Conservation (phyloP, 2,113 vertebrate species). For the Pangasianodon hypophthalmus region DNA sequence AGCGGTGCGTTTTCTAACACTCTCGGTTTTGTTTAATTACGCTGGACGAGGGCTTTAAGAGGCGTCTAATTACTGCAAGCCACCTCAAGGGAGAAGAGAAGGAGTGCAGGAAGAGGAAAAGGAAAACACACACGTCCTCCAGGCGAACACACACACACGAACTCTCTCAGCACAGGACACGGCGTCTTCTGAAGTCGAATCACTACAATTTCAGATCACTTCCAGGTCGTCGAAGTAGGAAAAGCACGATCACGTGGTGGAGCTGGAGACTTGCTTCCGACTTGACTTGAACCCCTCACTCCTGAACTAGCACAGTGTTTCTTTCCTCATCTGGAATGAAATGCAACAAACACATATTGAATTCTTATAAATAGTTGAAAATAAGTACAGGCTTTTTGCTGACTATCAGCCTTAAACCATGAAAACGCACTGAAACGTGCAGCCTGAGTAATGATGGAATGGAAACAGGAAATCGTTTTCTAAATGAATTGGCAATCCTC, state of each 20-base stretch:
- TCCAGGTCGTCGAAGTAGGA: neutral
- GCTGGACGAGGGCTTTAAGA: neutral
- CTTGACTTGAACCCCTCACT: neutral
- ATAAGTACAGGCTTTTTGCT: too few relatives aligned
- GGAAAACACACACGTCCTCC: neutral
- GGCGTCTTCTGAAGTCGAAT: neutral
- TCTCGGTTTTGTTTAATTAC: slow-evolving; percentile 34
- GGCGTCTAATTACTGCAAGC: slow-evolving; percentile 30
- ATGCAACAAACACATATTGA: too few relatives aligned
- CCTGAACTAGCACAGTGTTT: neutral
- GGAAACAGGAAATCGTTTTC: neutral
- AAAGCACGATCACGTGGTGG: neutral
- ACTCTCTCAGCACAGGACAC: neutral
- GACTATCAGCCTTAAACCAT: neutral
- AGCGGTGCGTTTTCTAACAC: neutral
- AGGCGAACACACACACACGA: neutral
- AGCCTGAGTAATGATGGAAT: neutral
- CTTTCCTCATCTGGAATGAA: too few relatives aligned
- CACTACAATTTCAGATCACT: neutral
- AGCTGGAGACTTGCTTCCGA: neutral
- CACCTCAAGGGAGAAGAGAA: neutral
- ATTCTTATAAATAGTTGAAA: too few relatives aligned
- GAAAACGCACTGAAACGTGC: neutral
- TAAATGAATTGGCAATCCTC: neutral
- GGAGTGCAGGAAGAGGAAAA: neutral